Percentiles rank a stretch among this genome's conserved stretches.
Evolutionary conservation across 2,113 vertebrate genomes (phyloP).

Genomic region (Macrotis lagotis): DNA sequence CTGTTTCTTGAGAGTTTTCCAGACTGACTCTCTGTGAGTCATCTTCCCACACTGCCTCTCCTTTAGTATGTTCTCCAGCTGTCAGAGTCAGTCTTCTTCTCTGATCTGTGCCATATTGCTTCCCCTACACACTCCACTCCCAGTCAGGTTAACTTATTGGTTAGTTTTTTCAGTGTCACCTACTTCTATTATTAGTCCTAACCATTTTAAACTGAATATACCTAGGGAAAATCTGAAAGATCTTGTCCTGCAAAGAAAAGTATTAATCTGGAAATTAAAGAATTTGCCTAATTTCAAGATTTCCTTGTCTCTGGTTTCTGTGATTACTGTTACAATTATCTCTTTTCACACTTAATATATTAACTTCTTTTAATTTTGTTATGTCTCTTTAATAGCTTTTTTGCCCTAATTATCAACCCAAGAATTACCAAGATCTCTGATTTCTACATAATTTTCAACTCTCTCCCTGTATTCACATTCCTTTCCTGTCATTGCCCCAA

Average conservation of each 20-base stretch:
- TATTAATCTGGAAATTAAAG: not conserved
- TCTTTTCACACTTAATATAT: not conserved
- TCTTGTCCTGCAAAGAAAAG: not conserved
- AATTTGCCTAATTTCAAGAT: not conserved
- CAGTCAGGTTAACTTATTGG: not conserved
- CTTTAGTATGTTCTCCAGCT: not conserved
- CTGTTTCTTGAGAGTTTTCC: slow-evolving; percentile 26
- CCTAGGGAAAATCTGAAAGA: not conserved
- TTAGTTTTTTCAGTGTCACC: not conserved
- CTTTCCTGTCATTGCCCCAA: not conserved
- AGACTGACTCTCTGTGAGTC: not conserved
- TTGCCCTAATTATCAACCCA: not conserved
- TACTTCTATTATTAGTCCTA: not conserved
- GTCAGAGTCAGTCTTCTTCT: not conserved
- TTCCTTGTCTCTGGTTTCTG: not conserved
- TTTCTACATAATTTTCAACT: not conserved
- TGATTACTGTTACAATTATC: not conserved
- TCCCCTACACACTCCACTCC: not conserved
- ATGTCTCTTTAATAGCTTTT: not conserved
- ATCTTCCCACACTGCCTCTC: not conserved
- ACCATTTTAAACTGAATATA: not conserved
- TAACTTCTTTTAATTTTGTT: not conserved
- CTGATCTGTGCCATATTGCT: not conserved
- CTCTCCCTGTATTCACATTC: not conserved
- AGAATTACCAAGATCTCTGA: not conserved